A percentile compares a stretch with the other conserved stretches of the same genome.
These are phyloP conservation scores for Phyllostomus hastatus DNA, from an alignment of 2,113 vertebrate genomes.

Conservation along the genomic window DNA sequence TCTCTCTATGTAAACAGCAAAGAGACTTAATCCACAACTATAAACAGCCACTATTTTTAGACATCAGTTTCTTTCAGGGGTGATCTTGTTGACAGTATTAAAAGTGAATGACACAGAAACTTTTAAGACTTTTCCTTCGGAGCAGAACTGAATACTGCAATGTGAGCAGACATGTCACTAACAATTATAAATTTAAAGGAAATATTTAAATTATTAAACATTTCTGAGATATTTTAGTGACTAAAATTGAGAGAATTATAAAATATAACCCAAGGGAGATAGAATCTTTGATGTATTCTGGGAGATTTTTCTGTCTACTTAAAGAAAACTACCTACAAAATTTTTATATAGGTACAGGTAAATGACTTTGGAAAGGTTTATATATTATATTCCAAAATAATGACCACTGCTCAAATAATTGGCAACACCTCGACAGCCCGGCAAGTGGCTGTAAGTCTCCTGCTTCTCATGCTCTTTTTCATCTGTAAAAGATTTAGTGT, in stretches of 20 bases:
- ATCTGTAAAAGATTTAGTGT: not conserved
- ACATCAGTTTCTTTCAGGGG: slow-evolving; percentile 47
- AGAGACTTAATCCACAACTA: slow-evolving; percentile 55
- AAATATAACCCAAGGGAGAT: not conserved
- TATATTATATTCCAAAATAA: not conserved
- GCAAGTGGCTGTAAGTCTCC: not conserved
- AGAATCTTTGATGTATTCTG: not conserved
- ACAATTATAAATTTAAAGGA: slow-evolving; percentile 57
- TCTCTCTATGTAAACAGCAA: slow-evolving; percentile 49
- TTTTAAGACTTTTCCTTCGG: slow-evolving; percentile 62
- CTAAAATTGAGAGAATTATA: not conserved
- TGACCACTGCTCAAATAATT: not conserved
- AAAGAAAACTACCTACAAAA: not conserved
- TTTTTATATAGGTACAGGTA: not conserved
- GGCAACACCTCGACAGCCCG: not conserved
- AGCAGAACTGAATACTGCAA: slow-evolving; percentile 54
- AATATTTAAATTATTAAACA: slow-evolving; percentile 50
- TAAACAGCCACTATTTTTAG: slow-evolving; percentile 50
- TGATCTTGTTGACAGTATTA: slow-evolving; percentile 75
- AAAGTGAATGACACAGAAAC: slow-evolving; percentile 66
- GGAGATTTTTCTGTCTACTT: not conserved
- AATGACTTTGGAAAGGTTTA: not conserved
- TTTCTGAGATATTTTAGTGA: slow-evolving; percentile 25
- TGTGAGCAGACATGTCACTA: slow-evolving; percentile 54
- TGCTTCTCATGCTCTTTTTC: not conserved